These are phyloP conservation scores for Scaptodrosophila latifasciaeformis DNA, from an alignment of 2,888 invertebrate genomes.

Conservation along the genomic window DNA sequence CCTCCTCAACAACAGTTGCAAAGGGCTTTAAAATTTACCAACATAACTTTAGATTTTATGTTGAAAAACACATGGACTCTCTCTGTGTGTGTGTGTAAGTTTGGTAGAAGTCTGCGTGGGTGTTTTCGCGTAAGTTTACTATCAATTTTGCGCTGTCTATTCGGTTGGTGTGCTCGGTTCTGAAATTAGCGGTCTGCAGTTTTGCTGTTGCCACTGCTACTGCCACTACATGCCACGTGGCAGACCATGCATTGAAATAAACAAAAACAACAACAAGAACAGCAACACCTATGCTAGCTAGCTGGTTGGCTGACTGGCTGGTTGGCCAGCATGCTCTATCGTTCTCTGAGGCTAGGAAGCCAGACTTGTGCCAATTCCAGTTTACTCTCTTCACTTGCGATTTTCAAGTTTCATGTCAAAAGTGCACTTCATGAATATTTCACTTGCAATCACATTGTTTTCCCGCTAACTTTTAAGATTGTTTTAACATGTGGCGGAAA, in stretches of 20 bases:
- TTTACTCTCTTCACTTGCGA: constrained; percentile 11
- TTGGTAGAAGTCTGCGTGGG: constrained; percentile 1
- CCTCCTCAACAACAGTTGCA: constrained; percentile 34
- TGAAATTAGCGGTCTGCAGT: constrained; percentile 51
- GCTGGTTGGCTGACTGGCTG: too few species aligned
- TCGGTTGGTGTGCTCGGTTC: constrained; percentile 2
- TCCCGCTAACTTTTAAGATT: constrained; percentile 66
- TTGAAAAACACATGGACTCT: too few species aligned
- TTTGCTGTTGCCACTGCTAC: too few species aligned
- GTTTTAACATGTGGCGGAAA: constrained; percentile 65
- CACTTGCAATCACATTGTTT: constrained; percentile 70
- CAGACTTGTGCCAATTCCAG: constrained; percentile 1
- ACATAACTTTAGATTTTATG: constrained; percentile 61
- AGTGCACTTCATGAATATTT: constrained; percentile 66
- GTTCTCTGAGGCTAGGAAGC: too few species aligned
- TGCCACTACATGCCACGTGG: constrained; percentile 2
- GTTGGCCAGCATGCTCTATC: too few species aligned
- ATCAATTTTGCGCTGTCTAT: constrained; percentile 40
- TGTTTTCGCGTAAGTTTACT: constrained; percentile 40
- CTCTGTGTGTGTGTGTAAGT: too few species aligned
- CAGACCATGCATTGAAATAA: too few species aligned
- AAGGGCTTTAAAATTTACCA: constrained; percentile 4
- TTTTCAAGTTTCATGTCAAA: constrained; percentile 43
- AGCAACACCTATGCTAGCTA: too few species aligned
- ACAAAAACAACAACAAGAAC: too few species aligned